Conservation (phyloP, 2,113 vertebrate species). For the Pleuronectes platessa region DNA sequence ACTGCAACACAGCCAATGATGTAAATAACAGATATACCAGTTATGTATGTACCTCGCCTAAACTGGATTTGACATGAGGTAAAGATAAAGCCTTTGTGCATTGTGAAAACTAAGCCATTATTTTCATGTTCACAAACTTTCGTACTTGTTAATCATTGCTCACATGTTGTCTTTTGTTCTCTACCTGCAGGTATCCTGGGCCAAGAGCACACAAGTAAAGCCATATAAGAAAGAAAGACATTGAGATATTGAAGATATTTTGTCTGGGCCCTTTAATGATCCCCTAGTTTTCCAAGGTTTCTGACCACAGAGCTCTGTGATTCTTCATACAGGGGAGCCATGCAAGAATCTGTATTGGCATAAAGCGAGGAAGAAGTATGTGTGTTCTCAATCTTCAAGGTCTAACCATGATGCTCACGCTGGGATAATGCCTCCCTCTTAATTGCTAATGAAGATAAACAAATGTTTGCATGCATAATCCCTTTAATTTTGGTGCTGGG, state of each 20-base stretch:
- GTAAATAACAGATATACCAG: slow-evolving; percentile 14
- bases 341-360: neutral
- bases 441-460: slow-evolving; percentile 56
- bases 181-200: neutral
- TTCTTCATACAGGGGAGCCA: neutral
- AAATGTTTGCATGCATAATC: slow-evolving; percentile 38
- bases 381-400: slow-evolving; percentile 29
- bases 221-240: neutral
- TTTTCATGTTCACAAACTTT: neutral
- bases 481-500: slow-evolving; percentile 34
- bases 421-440: slow-evolving; percentile 38
- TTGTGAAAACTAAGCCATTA: neutral
- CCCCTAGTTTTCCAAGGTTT: slow-evolving; percentile 36
- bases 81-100: neutral
- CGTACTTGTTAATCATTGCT: neutral
- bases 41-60: neutral
- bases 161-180: neutral
- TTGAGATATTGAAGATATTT: slow-evolving; percentile 37
- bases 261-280: slow-evolving; percentile 35
- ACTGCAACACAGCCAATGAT: slow-evolving; percentile 1
- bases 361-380: slow-evolving; percentile 14
- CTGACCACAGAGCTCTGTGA: slow-evolving; percentile 35
- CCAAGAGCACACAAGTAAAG: slow-evolving; percentile 4
- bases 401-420: slow-evolving; percentile 31
- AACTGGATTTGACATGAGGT: neutral